Evolutionary conservation across 2,888 invertebrate genomes (phyloP), one percentile per base, ranked within the genome.

Genomic region (Platycheirus rosarum): DNA sequence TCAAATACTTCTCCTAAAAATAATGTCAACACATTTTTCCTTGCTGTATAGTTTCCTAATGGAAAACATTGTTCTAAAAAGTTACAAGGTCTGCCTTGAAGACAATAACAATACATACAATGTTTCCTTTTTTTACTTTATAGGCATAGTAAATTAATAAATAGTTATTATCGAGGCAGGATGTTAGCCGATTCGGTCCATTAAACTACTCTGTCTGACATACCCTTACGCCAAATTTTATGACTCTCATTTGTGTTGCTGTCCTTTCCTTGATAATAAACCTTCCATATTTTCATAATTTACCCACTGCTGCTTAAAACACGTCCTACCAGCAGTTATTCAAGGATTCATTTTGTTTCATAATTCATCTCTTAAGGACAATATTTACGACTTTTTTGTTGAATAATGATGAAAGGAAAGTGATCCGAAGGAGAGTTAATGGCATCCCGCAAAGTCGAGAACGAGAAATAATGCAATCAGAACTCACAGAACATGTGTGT

Each of bases 201-300:
- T 82, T 82, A 82, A 82, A 77, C 71, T 49, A 77, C 55, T 77
- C 71, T 68, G 68, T 66, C 71, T n/a, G n/a, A n/a, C n/a, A n/a
- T n/a, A 77, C 73, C 82, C 63, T 73, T 71, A 68, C 55, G 82
- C 63, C 82, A 71, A 66, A 57, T 48, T 82, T 82, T 82, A 77
- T 68, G 82, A 49, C 66, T 71, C 53, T 46, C 51, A 48, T 48
- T 66, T 9, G 9, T 29, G 3, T n/a, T 14, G 11, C 2, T 13
- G 51, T 69, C 37, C 63, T 65, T 66, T 29, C 20, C n/a, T 37
- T 14, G 60, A 48, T 16, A 75, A 35, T 71, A 13, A n/a, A n/a
- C n/a, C n/a, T n/a, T n/a, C n/a, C 46, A 76, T 71, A 82, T 71
- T 82, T 77, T 82, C 62, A 82, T 82, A 82, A 77, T 73, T 77